Base-by-base conservation (phyloP, 2,888 invertebrate species). In the Protonemura montana region DNA sequence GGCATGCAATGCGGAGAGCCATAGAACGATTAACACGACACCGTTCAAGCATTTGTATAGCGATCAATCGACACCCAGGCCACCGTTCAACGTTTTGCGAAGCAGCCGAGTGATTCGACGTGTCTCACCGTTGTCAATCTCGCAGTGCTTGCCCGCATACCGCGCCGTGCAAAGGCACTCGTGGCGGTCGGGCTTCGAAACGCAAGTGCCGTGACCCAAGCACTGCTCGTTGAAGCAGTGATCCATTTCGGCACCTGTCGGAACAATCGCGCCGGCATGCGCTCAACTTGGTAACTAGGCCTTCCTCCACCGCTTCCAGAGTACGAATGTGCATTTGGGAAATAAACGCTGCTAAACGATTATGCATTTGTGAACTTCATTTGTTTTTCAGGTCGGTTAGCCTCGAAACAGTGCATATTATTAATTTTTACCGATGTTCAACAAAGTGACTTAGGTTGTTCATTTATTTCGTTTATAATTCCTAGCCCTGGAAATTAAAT, bases 71-170 rank as follows among this genome's bases (percentile, higher is more conserved):
- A 13, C 21, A 59, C 7, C 59, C 59, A 59, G 59, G 2, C 59
- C 59, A 59, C 59, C 59, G 59, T 59, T 59, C 59, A 59, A 59
- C 16, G 21, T 59, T 59, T 13, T 21, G 59, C 78, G 25, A 78
- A 78, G 82, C 25, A 25, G 42, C 21, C 35, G 3, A 25, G 42
- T 42, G 82, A 41, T 83, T 83, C 25, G 25, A 30, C 26, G 82
- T 82, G 82, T 89, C 91, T 91, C 91, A 92, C 92, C 92, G 90
- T 91, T 94, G 92, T 97, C 96, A 91, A 95, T 94, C 91, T 97
- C 95, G 92, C 98, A 98, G 92, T 97, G 97, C 92, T 95, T 95
- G 89, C 98, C 97, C 86, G 95, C 94, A 92, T 96, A 98, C 86
- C 97, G 94, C 42, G 96, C 95, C 87, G 95, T 93, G 92, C 98